Conservation (phyloP, 2,113 vertebrate genomes). For the Lichenostomus cassidix region DNA sequence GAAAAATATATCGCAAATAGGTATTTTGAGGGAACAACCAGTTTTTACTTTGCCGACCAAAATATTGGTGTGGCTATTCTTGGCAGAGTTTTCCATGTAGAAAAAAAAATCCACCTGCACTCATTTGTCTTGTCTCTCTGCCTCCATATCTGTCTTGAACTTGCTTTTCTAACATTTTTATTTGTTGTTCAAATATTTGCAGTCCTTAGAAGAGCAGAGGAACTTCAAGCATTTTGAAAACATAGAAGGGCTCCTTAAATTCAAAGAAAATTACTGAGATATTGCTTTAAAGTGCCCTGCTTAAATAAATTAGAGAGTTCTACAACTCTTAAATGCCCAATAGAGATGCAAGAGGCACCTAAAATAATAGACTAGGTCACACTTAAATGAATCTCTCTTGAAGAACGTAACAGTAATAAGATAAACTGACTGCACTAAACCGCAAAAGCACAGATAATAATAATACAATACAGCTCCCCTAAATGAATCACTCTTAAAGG, state of each 20-base stretch:
- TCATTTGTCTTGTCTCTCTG: constrained; percentile 3
- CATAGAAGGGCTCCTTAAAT: constrained; percentile 59
- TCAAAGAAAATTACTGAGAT: constrained; percentile 67
- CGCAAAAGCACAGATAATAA: constrained; percentile 49
- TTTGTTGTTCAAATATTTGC: constrained; percentile 73
- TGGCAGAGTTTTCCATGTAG: background rate
- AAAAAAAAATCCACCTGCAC: background rate
- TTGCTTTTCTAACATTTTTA: constrained; percentile 26
- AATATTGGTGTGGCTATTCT: background rate
- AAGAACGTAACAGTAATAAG: constrained; percentile 64
- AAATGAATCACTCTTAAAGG: constrained; percentile 46
- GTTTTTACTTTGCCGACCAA: background rate
- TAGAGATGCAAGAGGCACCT: constrained; percentile 65
- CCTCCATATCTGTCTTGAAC: background rate
- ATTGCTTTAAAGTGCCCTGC: constrained; percentile 59
- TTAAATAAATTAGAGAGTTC: constrained; percentile 76
- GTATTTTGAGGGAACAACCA: background rate
- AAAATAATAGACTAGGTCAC: constrained; percentile 72
- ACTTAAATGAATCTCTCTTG: constrained; percentile 73
- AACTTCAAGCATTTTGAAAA: constrained; percentile 70
- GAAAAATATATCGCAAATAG: background rate
- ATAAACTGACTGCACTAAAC: constrained; percentile 61
- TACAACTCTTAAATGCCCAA: constrained; percentile 69
- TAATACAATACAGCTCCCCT: constrained; percentile 17
- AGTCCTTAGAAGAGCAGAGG: constrained; percentile 60